A percentile compares a stretch with the other conserved stretches of the same genome.
phyloP scores from a whole-genome alignment of 2,797 vertebrate species.

The Odontamblyopus rebecca region DNA sequence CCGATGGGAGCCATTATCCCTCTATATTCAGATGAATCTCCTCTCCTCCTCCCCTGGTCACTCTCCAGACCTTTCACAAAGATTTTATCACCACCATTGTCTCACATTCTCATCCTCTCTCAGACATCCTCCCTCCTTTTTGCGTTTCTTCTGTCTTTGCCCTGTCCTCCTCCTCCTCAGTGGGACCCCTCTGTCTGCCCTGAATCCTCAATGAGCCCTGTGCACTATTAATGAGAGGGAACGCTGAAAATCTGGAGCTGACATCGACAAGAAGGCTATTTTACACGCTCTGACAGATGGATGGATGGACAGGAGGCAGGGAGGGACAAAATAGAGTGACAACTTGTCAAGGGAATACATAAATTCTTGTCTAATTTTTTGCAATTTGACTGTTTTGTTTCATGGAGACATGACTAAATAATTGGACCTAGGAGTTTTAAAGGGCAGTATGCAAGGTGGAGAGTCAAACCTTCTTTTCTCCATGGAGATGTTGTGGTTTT shows the following conservation, averaged over 20 bases:
- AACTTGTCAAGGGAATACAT: neutral
- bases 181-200: constrained; percentile 48
- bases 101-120: constrained; percentile 35
- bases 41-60: constrained; percentile 24
- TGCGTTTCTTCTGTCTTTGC: constrained; percentile 11
- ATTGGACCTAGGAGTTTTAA: no score
- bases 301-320: constrained; percentile 24
- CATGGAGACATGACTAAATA: neutral
- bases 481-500: no score
- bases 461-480: no score
- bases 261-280: constrained; percentile 39
- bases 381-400: neutral
- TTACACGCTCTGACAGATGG: constrained; percentile 39
- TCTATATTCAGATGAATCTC: constrained; percentile 49
- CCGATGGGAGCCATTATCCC: constrained; percentile 53
- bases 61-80: constrained; percentile 53
- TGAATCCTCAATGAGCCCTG: constrained; percentile 53
- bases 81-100: constrained; percentile 52
- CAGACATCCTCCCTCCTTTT: constrained; percentile 34
- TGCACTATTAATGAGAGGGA: constrained; percentile 67
- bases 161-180: constrained; percentile 31
- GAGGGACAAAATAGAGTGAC: neutral
- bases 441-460: no score
- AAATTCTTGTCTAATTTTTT: neutral
- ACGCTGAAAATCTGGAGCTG: constrained; percentile 47